Conservation (phyloP, 2,113 vertebrate species). For the Clarias macrocephalus region DNA sequence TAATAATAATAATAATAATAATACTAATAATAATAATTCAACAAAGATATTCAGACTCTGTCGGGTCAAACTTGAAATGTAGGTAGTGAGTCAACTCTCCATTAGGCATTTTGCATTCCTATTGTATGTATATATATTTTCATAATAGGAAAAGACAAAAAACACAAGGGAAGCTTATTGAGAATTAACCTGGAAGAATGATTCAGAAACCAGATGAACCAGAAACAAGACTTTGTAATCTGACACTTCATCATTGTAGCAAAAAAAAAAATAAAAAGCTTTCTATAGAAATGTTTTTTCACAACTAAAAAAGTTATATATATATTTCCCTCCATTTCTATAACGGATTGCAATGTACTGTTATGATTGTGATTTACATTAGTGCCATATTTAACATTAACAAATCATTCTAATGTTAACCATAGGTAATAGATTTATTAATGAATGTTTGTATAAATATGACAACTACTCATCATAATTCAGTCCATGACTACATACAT, state of each 20-base stretch:
- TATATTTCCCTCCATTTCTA: too few species aligned
- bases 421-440: background rate
- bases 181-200: background rate
- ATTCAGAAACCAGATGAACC: background rate
- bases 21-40: background rate
- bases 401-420: background rate
- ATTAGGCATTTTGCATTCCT: background rate
- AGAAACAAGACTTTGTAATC: background rate
- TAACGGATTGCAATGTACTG: background rate
- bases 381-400: background rate
- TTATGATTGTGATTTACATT: background rate
- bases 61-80: background rate
- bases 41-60: background rate
- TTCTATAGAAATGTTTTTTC: slow-evolving; percentile 16
- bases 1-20: background rate
- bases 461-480: background rate
- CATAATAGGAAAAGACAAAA: background rate
- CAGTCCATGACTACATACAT: background rate
- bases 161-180: background rate
- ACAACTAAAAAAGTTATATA: background rate
- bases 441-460: background rate
- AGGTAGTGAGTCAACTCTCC: background rate
- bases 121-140: too few species aligned
- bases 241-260: background rate
- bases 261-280: too few species aligned